Conservation (phyloP, 2,797 vertebrate species). For the Neomorphus geoffroyi region DNA sequence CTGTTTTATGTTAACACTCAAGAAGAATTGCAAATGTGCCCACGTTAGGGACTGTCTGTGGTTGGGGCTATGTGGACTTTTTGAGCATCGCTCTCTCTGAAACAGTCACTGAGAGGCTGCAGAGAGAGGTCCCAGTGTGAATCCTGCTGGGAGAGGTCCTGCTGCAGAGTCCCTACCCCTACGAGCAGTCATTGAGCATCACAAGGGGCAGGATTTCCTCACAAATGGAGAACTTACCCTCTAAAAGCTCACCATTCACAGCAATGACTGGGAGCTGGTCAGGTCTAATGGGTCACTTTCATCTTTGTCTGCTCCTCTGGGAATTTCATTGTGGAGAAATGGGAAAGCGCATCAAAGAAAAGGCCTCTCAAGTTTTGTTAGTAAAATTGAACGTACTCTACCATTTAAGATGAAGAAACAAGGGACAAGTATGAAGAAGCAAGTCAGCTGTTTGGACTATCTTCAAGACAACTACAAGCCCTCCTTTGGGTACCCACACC, state of each 20-base stretch:
- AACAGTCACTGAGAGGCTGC: not conserved
- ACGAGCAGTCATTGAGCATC: not conserved
- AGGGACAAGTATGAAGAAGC: not conserved
- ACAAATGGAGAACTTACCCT: not conserved
- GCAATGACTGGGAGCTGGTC: not conserved
- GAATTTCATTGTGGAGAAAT: not conserved
- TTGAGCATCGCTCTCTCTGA: accelerated
- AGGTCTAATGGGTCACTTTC: not conserved
- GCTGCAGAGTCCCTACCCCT: not conserved
- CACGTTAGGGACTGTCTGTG: not conserved
- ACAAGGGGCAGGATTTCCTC: not conserved
- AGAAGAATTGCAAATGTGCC: not conserved
- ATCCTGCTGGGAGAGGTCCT: not conserved
- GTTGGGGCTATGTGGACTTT: not conserved
- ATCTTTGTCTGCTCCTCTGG: not conserved
- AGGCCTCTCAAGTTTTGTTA: not conserved
- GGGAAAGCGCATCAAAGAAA: accelerated
- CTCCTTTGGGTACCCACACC: too few species aligned
- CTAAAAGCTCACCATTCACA: not conserved
- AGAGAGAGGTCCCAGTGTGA: not conserved
- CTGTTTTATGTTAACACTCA: accelerated
- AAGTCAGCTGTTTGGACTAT: accelerated
- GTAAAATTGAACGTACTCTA: too few species aligned
- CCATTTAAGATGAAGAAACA: not conserved
- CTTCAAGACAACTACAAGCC: not conserved